phyloP scores from a whole-genome alignment of 2,888 invertebrate species.

The Tetanocera ferruginea region DNA sequence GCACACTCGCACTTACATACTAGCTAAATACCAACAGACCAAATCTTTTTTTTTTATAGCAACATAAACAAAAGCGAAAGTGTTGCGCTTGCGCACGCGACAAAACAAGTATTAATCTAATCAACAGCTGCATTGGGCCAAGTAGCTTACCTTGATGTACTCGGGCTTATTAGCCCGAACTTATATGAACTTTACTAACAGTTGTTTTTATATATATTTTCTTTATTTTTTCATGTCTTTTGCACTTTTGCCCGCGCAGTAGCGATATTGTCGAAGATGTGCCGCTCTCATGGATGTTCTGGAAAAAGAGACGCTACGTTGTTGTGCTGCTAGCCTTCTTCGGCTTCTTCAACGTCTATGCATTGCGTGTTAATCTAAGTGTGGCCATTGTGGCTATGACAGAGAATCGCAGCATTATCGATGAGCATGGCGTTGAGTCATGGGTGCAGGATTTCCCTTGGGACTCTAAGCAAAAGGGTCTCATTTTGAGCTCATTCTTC shows the following conservation, averaged over 20 bases:
- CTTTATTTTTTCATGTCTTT: conserved; percentile 40
- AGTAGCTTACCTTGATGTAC: neutral
- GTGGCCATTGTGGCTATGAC: conserved; percentile 96
- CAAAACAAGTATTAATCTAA: neutral
- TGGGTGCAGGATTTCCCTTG: conserved; percentile 85
- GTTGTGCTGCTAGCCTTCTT: conserved; percentile 85
- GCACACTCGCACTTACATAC: neutral
- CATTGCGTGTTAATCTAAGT: conserved; percentile 88
- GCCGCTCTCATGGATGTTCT: conserved; percentile 77
- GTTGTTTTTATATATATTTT: neutral
- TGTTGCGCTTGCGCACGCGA: conserved; percentile 29
- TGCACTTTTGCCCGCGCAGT: conserved; percentile 46
- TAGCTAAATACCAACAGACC: too few species aligned
- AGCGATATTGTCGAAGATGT: conserved; percentile 62
- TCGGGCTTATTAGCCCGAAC: neutral
- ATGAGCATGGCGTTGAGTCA: conserved; percentile 75
- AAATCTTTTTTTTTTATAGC: neutral
- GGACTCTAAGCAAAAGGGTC: conserved; percentile 82
- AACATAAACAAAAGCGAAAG: conserved; percentile 32
- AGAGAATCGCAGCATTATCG: conserved; percentile 74
- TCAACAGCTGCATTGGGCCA: conserved; percentile 8
- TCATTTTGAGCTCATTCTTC: conserved; percentile 88
- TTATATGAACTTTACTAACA: neutral
- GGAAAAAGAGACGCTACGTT: conserved; percentile 81
- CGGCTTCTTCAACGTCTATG: conserved; percentile 88